Percentiles rank a stretch among this genome's conserved stretches.
phyloP scores from a whole-genome alignment of 2,797 vertebrate genomes.

The Gorsachius magnificus region DNA sequence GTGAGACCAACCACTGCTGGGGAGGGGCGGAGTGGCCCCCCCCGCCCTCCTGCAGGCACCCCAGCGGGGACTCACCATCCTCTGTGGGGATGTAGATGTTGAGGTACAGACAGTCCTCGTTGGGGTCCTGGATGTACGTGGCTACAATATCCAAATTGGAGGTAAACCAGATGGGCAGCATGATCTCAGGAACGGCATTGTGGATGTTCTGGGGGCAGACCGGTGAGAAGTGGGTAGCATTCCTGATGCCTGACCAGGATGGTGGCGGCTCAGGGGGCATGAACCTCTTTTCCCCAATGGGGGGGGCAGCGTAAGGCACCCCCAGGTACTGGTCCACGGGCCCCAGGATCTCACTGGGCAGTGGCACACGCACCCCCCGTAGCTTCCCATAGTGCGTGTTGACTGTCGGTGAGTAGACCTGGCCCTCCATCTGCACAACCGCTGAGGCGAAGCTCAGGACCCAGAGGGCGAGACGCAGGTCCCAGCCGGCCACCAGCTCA shows the following conservation, averaged over 20 bases:
- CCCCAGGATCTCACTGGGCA: slow-evolving; percentile 96
- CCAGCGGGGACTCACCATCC: slow-evolving; percentile 94
- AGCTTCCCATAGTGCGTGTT: slow-evolving; percentile 98
- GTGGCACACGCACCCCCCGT: slow-evolving; percentile 89
- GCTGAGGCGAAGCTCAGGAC: slow-evolving; percentile 83
- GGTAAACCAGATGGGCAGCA: slow-evolving; percentile 99
- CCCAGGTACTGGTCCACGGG: slow-evolving; percentile 98
- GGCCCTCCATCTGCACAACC: slow-evolving; percentile 77
- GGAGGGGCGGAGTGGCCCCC: not conserved
- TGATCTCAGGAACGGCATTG: slow-evolving; percentile 97
- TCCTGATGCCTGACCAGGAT: slow-evolving; percentile 98
- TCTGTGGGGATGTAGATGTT: slow-evolving; percentile 99
- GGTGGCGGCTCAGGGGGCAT: slow-evolving; percentile 95
- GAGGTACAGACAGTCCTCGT: slow-evolving; percentile 98
- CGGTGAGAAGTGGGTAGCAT: slow-evolving; percentile 95
- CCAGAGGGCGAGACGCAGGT: slow-evolving; percentile 83
- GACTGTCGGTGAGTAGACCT: slow-evolving; percentile 93
- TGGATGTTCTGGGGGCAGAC: slow-evolving; percentile 99
- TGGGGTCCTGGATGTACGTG: slow-evolving; percentile 98
- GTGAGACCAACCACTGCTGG: slow-evolving; percentile 60
- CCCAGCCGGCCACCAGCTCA: slow-evolving; percentile 70
- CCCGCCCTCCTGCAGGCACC: slow-evolving; percentile 11
- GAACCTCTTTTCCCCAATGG: slow-evolving; percentile 93
- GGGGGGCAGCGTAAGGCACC: slow-evolving; percentile 93
- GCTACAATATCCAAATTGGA: slow-evolving; percentile 99